phyloP scores from a whole-genome alignment of 2,113 vertebrate species.

The Apteryx owenii region DNA sequence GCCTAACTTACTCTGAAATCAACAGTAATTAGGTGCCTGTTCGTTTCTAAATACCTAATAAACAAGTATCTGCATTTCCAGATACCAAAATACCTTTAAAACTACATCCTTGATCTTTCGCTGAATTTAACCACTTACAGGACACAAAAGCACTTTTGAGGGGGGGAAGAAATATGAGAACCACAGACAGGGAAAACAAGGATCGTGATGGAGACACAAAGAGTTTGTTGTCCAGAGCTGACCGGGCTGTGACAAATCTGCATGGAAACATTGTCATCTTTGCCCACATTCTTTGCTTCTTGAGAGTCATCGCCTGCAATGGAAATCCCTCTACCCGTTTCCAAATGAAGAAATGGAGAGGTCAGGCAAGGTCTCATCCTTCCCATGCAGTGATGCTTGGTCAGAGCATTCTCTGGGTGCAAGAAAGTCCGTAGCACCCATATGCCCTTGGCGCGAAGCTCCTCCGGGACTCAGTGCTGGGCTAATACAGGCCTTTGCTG shows the following conservation, averaged over 20 bases:
- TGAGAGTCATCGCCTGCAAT: not conserved
- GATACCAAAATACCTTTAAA: not conserved
- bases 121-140: not conserved
- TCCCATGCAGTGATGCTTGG: not conserved
- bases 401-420: not conserved
- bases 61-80: not conserved
- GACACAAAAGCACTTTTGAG: not conserved
- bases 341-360: not conserved
- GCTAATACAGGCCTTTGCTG: not conserved
- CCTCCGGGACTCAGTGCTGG: not conserved
- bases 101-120: not conserved
- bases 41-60: not conserved
- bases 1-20: not conserved
- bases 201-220: not conserved
- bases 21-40: not conserved
- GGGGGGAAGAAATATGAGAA: not conserved
- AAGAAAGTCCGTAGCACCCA: not conserved
- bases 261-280: not conserved
- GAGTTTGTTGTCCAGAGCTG: not conserved
- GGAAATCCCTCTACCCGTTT: not conserved
- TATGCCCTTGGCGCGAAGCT: not conserved
- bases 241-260: not conserved
- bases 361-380: not conserved
- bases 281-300: not conserved
- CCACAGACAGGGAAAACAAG: not conserved